Percentiles rank a stretch among this genome's conserved stretches.
These are phyloP conservation scores for Fukomys damarensis DNA, from an alignment of 2,113 vertebrate genomes.

Conservation along the genomic window DNA sequence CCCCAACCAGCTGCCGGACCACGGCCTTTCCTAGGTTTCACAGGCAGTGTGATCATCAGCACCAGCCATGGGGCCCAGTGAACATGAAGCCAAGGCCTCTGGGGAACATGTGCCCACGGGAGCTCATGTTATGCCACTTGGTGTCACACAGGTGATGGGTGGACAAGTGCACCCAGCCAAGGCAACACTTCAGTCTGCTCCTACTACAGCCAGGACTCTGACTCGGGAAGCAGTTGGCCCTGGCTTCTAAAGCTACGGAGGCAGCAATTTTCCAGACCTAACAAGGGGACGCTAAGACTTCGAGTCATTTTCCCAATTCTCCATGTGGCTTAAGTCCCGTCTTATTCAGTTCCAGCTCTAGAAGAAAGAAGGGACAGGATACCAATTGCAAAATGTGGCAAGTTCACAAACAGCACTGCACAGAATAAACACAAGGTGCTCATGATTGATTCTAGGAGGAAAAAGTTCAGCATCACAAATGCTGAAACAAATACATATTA, in stretches of 20 bases:
- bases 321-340: not conserved
- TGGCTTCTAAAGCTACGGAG: not conserved
- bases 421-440: not conserved
- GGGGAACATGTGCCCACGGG: not conserved
- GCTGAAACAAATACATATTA: constrained; percentile 60
- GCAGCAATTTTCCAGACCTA: not conserved
- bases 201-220: not conserved
- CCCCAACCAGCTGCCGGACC: not conserved
- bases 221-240: not conserved
- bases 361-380: not conserved
- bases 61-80: not conserved
- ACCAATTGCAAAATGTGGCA: not conserved
- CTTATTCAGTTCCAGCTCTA: constrained; percentile 1
- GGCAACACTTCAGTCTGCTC: not conserved
- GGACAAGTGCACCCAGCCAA: not conserved
- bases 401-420: not conserved
- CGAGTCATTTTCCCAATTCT: not conserved
- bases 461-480: not conserved
- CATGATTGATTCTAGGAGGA: not conserved
- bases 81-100: not conserved
- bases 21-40: constrained; percentile 41
- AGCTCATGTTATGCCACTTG: not conserved
- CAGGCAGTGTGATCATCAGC: not conserved
- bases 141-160: not conserved
- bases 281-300: not conserved